phyloP scores from a whole-genome alignment of 2,113 vertebrate species.

The Microtus oregoni region DNA sequence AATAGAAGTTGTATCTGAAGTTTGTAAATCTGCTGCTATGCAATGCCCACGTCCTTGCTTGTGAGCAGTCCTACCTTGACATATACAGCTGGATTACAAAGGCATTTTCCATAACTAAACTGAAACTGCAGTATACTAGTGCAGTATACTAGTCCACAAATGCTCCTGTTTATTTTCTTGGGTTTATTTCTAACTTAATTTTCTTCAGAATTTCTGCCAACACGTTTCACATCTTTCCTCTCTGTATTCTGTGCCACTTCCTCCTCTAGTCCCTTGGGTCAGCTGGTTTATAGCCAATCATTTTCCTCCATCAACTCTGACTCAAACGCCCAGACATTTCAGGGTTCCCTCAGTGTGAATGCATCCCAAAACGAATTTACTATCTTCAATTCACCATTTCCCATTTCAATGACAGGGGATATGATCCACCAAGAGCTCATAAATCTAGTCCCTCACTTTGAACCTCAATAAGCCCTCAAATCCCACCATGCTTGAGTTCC shows the following conservation, averaged over 20 bases:
- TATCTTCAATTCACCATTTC: background rate
- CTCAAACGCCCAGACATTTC: background rate
- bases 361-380: background rate
- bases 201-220: background rate
- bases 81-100: background rate
- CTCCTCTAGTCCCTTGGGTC: background rate
- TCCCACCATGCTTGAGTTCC: background rate
- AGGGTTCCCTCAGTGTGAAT: background rate
- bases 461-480: background rate
- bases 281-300: background rate
- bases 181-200: constrained; percentile 10
- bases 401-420: background rate
- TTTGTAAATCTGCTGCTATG: background rate
- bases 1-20: background rate
- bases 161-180: background rate
- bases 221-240: background rate
- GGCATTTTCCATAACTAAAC: background rate
- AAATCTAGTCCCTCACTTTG: background rate
- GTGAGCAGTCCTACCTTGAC: background rate
- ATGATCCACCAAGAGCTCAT: background rate
- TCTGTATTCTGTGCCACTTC: background rate
- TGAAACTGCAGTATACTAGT: background rate
- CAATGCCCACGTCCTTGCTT: background rate
- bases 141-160: background rate
- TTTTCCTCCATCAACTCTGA: background rate